Base-by-base conservation (phyloP, 2,888 invertebrate genomes). In the Xylota sylvarum region DNA sequence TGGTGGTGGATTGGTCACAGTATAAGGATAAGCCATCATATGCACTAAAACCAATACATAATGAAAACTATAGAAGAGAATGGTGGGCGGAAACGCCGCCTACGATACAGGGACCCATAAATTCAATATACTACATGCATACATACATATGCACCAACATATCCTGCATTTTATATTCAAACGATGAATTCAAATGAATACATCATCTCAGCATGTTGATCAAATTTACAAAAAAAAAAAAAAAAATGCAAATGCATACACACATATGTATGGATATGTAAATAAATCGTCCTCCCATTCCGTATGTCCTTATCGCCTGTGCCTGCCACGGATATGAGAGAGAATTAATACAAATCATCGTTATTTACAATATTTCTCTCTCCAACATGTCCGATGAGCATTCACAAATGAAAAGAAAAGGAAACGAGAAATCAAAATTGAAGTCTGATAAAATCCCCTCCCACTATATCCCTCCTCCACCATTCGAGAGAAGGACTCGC, bases 391-490 rank as follows among this genome's bases (percentile, higher is more conserved):
- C 12, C 10, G 12, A 50, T 10, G 9, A 19, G 9, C 19, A 10
- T 2, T 9, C 9, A 50, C 10, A 19, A 19, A 4, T 4, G 5
- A 50, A 19, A 12, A 50, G 5, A 40, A 23, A 48, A 48, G 65
- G 35, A 46, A 35, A 37, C 32, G 14, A 27, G 19, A 7, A 14
- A 72, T 72, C 43, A 70, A 56, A 70, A 32, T 35, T 46, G 32
- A 58, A 55, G n/a, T 58, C 37, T 43, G 43, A 70, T 70, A 43
- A 43, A 43, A 56, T 32, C 30, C 19, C 40, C 43, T 27, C n/a
- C n/a, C n/a, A n/a, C n/a, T n/a, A n/a, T n/a, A n/a, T n/a, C n/a
- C n/a, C n/a, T n/a, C n/a, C n/a, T n/a, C n/a, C n/a, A n/a, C n/a
- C n/a, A n/a, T n/a, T n/a, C n/a, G n/a, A n/a, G 37, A 37, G 32